These are phyloP conservation scores for Flabesymbios commensalis DNA, from an alignment of 2,888 invertebrate species.

Conservation along the genomic window DNA sequence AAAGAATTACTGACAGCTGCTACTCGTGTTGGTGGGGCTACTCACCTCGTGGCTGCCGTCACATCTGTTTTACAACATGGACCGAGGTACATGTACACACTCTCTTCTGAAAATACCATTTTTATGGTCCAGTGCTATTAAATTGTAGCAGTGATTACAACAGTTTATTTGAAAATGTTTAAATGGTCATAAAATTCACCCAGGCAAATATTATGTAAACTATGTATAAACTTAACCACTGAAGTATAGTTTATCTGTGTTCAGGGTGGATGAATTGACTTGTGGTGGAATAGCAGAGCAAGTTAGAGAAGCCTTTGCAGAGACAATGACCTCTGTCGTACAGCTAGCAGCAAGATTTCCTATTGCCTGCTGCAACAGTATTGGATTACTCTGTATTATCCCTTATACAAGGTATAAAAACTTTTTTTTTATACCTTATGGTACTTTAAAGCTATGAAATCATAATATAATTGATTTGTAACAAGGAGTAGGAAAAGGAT, in stretches of 20 bases:
- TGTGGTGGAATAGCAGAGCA: constrained; percentile 58
- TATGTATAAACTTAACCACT: too few species aligned
- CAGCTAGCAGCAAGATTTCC: constrained; percentile 56
- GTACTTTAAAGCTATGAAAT: too few species aligned
- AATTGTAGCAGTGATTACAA: too few species aligned
- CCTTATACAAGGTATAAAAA: constrained; percentile 57
- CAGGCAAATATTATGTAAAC: not conserved
- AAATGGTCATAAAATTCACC: too few species aligned
- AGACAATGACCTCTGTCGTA: constrained; percentile 59
- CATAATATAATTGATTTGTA: too few species aligned
- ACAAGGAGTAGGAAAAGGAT: too few species aligned
- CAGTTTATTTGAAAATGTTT: too few species aligned
- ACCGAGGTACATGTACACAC: constrained; percentile 55
- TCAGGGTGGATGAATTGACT: constrained; percentile 44
- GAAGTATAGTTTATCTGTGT: too few species aligned
- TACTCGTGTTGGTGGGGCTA: constrained; percentile 53
- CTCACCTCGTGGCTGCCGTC: constrained; percentile 59
- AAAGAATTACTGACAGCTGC: constrained; percentile 57
- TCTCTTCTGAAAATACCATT: too few species aligned
- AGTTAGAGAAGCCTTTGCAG: constrained; percentile 57
- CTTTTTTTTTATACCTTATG: not conserved
- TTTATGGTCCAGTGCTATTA: too few species aligned
- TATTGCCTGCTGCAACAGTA: constrained; percentile 59
- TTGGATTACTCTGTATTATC: constrained; percentile 58
- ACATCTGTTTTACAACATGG: constrained; percentile 58